phyloP scores from a whole-genome alignment of 2,113 vertebrate genomes.

The Bombycilla garrulus region DNA sequence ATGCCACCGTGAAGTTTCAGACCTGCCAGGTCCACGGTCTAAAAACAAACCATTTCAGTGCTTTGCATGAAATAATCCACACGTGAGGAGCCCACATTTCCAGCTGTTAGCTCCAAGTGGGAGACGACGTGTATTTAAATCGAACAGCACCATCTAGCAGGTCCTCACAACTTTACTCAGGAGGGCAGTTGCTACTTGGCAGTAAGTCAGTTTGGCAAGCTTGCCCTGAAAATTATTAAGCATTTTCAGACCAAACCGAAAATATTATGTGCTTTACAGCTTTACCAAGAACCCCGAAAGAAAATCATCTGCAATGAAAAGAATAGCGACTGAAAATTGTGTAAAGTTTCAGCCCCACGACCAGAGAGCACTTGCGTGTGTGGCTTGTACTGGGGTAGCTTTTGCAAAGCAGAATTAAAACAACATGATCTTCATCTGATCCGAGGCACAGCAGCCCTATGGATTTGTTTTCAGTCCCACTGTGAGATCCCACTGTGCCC shows the following conservation, averaged over 20 bases:
- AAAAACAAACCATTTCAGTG: background rate
- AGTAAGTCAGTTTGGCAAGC: background rate
- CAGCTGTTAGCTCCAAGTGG: slow-evolving; percentile 36
- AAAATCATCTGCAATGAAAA: background rate
- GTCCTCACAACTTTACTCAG: slow-evolving; percentile 54
- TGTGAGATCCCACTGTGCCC: background rate
- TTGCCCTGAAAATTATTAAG: background rate
- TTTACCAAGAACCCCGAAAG: background rate
- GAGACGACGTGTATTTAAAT: slow-evolving; percentile 65
- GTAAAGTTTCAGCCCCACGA: background rate
- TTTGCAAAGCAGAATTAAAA: background rate
- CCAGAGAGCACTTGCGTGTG: background rate
- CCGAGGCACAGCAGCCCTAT: background rate
- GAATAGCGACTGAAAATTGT: accelerated
- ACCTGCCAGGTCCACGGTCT: background rate
- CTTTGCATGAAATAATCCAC: slow-evolving; percentile 5
- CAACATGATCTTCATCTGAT: background rate
- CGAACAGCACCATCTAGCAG: slow-evolving; percentile 83
- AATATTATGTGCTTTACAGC: background rate
- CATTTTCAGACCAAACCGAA: background rate
- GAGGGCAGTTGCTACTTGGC: slow-evolving; percentile 47
- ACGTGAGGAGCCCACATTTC: slow-evolving; percentile 2
- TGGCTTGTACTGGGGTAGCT: background rate
- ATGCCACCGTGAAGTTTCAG: background rate
- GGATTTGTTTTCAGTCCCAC: background rate